Conservation (phyloP, 1,140 invertebrate species). For the Gerris buenoi region DNA sequence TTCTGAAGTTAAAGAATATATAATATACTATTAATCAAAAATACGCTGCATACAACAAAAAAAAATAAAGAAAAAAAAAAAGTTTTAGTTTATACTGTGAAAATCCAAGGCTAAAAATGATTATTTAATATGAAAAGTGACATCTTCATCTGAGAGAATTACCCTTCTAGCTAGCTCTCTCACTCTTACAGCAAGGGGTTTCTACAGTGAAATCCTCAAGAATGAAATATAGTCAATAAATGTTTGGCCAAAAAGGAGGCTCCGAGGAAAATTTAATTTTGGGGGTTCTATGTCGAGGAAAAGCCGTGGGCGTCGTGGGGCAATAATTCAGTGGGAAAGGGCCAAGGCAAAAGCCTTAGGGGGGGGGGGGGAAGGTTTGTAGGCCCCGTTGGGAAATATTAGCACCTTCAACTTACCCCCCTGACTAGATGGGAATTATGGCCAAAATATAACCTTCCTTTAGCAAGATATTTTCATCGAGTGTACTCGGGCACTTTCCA, state of each 20-base stretch:
- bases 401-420: neutral
- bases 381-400: neutral
- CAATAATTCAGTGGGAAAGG: neutral
- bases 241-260: neutral
- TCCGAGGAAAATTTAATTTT: neutral
- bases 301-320: neutral
- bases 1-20: too few relatives aligned
- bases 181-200: neutral
- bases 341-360: neutral
- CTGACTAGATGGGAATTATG: neutral
- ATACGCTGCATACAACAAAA: too few relatives aligned
- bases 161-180: neutral
- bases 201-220: neutral
- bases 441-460: neutral
- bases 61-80: too few relatives aligned
- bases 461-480: neutral
- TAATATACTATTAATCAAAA: too few relatives aligned
- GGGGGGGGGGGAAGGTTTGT: too few relatives aligned
- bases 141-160: neutral
- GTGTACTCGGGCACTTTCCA: neutral
- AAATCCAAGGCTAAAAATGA: too few relatives aligned
- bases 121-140: too few relatives aligned
- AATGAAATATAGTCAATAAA: neutral
- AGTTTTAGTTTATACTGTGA: too few relatives aligned
- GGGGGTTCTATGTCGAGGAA: neutral